Evolutionary conservation across 2,888 invertebrate species (phyloP), one percentile per base, ranked within the genome.

Genomic region (Phasia obesa): DNA sequence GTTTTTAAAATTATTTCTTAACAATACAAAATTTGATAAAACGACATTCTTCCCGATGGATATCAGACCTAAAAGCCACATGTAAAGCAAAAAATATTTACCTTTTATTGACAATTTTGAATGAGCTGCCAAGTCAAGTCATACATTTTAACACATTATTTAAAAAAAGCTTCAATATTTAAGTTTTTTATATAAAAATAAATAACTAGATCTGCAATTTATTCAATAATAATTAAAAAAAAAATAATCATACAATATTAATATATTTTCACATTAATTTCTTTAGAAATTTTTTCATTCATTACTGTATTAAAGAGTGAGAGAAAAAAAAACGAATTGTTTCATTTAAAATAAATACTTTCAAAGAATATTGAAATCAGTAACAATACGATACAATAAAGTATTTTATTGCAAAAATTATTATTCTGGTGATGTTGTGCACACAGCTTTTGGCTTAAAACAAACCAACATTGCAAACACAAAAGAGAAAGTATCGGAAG

Each of bases 371-470:
- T 44, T 35, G 9, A 55, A 65, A 31, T 35, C 64, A 74, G 55
- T 47, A 55, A 17, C 44, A 74, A 27, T 35, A 44, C 19, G 19
- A 53, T 53, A 51, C 49, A 71, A 51, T 71, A 5, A 71, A 71
- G 60, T 64, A 55, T 53, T 55, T 44, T 4, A 64, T 47, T 55
- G 2, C 21, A 64, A 44, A n/a, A 64, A 70, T 73, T 73, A 65
- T 59, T 73, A 73, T 79, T 79, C 78, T 38, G 71, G 17, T 60
- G 65, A 59, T 59, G 55, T 65, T 65, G 64, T 65, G 31, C 57
- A 25, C 38, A 25, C 55, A 71, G 42, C 60, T 77, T 47, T 69
- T 35, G 53, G 38, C 2, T 23, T 2, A 60, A 60, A 51, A 9
- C 44, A 62, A 27, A 47, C 25, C 47, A 47, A 2, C 11, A 62